A percentile compares a stretch with the other conserved stretches of the same genome.
These are phyloP conservation scores for Prietella phreatophila DNA, from an alignment of 2,113 vertebrate genomes.

Conservation along the genomic window DNA sequence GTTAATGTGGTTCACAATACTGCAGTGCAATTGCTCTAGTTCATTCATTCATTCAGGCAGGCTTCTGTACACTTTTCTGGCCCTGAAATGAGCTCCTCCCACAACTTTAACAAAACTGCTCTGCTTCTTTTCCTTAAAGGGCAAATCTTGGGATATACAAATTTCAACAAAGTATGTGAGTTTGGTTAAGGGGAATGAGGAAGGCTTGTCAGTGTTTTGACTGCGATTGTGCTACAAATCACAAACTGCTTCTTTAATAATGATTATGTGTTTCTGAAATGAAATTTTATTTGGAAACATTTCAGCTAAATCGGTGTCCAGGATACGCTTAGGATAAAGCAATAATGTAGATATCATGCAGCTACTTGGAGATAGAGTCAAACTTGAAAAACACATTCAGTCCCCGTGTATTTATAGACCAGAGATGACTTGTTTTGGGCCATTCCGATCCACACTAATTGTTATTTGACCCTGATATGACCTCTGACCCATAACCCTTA, in stretches of 20 bases:
- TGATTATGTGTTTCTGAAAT: not conserved
- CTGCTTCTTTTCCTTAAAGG: not conserved
- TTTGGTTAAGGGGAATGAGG: not conserved
- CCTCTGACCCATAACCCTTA: constrained; percentile 36
- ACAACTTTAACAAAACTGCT: not conserved
- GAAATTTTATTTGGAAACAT: not conserved
- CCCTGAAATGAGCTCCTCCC: not conserved
- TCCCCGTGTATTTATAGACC: not conserved
- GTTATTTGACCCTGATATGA: constrained; percentile 26
- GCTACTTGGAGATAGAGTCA: not conserved
- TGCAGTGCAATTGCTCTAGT: not conserved
- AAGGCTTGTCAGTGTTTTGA: not conserved
- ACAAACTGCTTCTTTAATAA: not conserved
- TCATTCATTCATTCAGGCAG: not conserved
- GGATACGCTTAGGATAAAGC: constrained; percentile 8
- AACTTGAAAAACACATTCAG: not conserved
- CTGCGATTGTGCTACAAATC: not conserved
- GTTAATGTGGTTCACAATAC: not conserved
- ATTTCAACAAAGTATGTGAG: not conserved
- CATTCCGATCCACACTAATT: not conserved
- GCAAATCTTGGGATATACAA: not conserved
- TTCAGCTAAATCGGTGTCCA: not conserved
- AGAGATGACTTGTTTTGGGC: not conserved
- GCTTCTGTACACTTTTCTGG: not conserved
- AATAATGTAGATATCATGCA: constrained; percentile 14